Evolutionary conservation across 2,888 invertebrate genomes (phyloP).

Genomic region (Eugnorisma glareosa): DNA sequence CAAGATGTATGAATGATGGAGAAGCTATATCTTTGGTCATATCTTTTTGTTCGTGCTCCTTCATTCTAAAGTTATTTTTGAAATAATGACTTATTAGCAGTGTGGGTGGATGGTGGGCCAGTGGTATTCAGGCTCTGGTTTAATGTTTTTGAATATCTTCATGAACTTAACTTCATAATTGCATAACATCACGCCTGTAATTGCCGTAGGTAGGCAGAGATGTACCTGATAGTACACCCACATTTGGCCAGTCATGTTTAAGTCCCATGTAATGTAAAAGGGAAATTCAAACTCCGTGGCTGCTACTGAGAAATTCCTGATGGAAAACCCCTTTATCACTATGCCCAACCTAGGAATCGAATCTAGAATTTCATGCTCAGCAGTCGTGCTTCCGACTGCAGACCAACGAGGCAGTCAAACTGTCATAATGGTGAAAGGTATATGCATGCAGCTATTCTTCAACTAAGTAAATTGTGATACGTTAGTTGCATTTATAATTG

Average conservation of each 20-base stretch:
- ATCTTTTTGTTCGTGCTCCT: slow-evolving; percentile 41
- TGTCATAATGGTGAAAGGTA: no score
- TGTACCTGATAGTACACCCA: not conserved
- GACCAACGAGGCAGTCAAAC: no score
- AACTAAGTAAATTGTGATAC: not conserved
- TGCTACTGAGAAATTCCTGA: no score
- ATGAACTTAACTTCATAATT: not conserved
- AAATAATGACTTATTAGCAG: slow-evolving; percentile 26
- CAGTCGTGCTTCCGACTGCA: not conserved
- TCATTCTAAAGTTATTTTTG: slow-evolving; percentile 12
- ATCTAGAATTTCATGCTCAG: no score
- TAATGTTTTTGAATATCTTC: not conserved
- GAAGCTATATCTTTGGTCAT: slow-evolving; percentile 35
- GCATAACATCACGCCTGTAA: not conserved
- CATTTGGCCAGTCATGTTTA: not conserved
- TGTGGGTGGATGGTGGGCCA: not conserved
- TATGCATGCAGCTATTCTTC: not conserved
- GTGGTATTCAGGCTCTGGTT: not conserved
- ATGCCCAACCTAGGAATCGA: no score
- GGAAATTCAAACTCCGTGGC: no score
- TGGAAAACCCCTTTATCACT: no score
- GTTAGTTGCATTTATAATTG: not conserved
- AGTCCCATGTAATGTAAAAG: not conserved
- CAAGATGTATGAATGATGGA: slow-evolving; percentile 42
- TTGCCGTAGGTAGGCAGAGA: not conserved